Evolutionary conservation across 2,113 vertebrate genomes (phyloP).

Genomic region (Pseudorectes ferrugineus): DNA sequence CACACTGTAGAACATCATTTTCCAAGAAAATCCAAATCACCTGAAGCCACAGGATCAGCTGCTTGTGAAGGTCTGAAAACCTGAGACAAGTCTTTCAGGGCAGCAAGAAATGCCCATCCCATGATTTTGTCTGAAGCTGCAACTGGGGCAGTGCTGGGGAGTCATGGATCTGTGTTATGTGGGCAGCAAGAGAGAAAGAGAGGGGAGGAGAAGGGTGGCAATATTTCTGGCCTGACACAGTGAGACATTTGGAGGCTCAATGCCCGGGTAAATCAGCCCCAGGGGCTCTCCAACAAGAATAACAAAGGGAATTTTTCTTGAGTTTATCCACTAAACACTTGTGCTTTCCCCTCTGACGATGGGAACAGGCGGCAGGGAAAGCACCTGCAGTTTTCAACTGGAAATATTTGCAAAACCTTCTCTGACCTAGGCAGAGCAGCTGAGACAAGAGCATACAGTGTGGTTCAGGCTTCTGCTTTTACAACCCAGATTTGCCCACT

Average conservation of each 20-base stretch:
- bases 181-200: background rate
- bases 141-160: background rate
- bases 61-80: background rate
- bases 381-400: background rate
- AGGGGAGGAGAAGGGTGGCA: background rate
- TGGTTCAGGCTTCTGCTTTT: background rate
- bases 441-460: accelerated
- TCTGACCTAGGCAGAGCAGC: background rate
- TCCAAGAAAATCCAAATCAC: background rate
- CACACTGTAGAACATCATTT: background rate
- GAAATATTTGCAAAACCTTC: background rate
- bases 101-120: background rate
- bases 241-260: background rate
- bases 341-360: background rate
- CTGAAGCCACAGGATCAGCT: background rate
- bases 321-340: background rate
- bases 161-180: accelerated
- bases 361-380: background rate
- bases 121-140: background rate
- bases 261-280: background rate
- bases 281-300: background rate
- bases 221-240: background rate
- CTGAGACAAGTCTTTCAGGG: background rate
- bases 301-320: background rate
- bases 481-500: background rate